Conservation (phyloP, 2,797 vertebrate genomes). For the Catostomus latipinnis region DNA sequence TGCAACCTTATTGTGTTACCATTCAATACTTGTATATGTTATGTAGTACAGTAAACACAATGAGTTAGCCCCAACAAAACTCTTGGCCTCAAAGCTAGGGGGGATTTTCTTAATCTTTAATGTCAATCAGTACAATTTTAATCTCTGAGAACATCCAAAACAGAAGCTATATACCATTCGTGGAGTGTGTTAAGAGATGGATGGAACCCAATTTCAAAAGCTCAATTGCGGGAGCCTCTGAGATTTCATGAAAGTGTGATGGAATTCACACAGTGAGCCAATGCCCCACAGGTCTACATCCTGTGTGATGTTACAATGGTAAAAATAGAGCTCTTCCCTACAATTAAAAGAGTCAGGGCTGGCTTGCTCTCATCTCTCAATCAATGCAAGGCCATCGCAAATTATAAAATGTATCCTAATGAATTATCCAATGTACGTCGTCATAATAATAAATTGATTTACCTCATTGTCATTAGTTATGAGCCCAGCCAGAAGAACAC, state of each 20-base stretch:
- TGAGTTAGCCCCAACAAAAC: background rate
- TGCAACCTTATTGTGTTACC: too few relatives aligned
- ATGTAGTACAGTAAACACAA: too few relatives aligned
- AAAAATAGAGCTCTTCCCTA: constrained; percentile 8
- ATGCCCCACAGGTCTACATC: background rate
- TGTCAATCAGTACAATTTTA: constrained; percentile 51
- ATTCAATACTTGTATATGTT: too few relatives aligned
- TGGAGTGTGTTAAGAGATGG: background rate
- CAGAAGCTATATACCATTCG: constrained; percentile 26
- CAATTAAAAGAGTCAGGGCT: constrained; percentile 4
- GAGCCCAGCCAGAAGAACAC: background rate
- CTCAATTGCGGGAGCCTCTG: background rate
- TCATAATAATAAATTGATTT: background rate
- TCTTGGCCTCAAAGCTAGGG: background rate
- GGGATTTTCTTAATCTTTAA: background rate
- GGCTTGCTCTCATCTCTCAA: background rate
- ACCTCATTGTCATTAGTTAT: too few relatives aligned
- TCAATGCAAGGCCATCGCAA: background rate
- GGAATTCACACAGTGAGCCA: constrained; percentile 16
- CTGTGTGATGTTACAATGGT: background rate
- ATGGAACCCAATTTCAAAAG: constrained; percentile 45
- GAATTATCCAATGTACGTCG: background rate
- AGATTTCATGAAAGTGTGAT: constrained; percentile 2
- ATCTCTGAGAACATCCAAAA: constrained; percentile 26
- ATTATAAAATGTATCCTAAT: background rate